Percentiles rank a stretch among this genome's conserved stretches.
Conservation (phyloP, 2,797 vertebrate species). For the Vireo griseus region DNA sequence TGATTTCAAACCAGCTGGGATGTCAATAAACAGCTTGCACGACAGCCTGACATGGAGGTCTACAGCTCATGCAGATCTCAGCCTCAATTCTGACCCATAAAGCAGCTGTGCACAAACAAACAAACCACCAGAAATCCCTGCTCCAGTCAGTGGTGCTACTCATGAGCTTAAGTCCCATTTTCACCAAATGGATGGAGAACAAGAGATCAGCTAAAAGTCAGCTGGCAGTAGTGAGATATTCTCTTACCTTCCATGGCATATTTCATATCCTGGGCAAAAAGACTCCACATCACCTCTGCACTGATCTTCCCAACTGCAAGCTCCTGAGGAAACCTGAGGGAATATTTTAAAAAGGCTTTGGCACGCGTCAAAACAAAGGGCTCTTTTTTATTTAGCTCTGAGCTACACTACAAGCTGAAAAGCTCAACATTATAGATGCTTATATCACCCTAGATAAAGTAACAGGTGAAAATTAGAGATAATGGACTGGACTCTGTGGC, state of each 20-base stretch:
- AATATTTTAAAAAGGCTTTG: constrained; percentile 2
- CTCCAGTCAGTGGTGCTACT: background rate
- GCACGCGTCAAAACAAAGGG: background rate
- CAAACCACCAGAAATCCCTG: background rate
- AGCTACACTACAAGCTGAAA: background rate
- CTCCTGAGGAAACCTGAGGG: constrained; percentile 92
- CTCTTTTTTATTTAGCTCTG: background rate
- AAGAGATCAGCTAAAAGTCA: background rate
- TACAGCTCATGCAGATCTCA: background rate
- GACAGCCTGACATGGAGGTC: background rate
- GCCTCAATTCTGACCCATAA: background rate
- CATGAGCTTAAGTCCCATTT: background rate
- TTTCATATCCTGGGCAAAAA: constrained; percentile 98
- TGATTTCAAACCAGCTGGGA: background rate
- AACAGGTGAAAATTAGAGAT: background rate
- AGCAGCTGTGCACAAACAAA: background rate
- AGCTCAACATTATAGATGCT: background rate
- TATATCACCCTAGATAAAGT: background rate
- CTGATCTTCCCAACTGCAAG: constrained; percentile 96
- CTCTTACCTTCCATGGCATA: constrained; percentile 95
- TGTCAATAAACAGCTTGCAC: background rate
- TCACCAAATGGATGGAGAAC: background rate
- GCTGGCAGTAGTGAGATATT: background rate
- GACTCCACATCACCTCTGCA: constrained; percentile 97
- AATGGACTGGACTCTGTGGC: background rate